These are phyloP conservation scores for Melopsittacus undulatus DNA, from an alignment of 2,797 vertebrate species.

Conservation along the genomic window DNA sequence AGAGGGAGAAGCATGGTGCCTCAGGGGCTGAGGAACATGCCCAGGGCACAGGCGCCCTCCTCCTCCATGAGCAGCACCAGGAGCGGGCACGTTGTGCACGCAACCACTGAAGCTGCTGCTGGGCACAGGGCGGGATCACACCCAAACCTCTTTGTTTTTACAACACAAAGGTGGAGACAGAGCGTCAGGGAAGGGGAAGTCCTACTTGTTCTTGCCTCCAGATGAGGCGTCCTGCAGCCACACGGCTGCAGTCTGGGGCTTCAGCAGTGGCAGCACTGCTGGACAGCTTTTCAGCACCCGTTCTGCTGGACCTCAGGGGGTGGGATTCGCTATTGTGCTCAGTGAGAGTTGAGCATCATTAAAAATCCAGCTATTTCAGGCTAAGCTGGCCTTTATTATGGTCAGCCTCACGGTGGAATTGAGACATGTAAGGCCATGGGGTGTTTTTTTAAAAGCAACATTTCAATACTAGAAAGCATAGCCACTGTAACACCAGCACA, in stretches of 20 bases:
- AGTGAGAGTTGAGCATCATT: neutral
- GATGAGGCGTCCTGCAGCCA: neutral
- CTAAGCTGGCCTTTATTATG: neutral
- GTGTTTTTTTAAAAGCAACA: neutral
- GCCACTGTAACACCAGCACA: neutral
- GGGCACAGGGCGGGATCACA: slow-evolving; percentile 25
- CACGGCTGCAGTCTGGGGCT: neutral
- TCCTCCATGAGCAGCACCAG: slow-evolving; percentile 51
- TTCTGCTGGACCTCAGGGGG: neutral
- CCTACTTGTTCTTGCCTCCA: neutral
- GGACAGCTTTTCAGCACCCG: neutral
- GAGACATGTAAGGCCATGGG: neutral
- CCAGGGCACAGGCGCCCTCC: slow-evolving; percentile 1
- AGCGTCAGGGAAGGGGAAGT: slow-evolving; percentile 6
- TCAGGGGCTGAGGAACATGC: neutral
- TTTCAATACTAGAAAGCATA: neutral
- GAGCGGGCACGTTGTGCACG: slow-evolving; percentile 57
- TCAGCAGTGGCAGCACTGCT: neutral
- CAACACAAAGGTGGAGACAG: slow-evolving; percentile 49
- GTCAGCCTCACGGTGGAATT: neutral
- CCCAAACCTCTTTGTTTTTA: slow-evolving; percentile 51
- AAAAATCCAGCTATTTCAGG: slow-evolving; percentile 4
- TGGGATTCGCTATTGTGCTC: neutral
- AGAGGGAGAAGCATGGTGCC: slow-evolving; percentile 32
- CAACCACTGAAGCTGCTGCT: slow-evolving; percentile 3